Conservation (phyloP, 1,140 invertebrate genomes). For the Diabrotica undecimpunctata region DNA sequence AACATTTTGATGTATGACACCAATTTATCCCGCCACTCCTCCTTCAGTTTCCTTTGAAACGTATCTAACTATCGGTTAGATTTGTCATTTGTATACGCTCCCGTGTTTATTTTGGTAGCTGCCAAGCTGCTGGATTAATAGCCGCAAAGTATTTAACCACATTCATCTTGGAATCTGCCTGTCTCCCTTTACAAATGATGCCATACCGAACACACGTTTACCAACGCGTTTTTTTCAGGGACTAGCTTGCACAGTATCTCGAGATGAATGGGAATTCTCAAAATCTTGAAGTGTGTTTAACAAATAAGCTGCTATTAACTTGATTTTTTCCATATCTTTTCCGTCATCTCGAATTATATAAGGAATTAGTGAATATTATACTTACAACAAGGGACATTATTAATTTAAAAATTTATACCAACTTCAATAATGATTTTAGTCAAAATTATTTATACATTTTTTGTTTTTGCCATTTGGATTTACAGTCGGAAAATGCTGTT, state of each 20-base stretch:
- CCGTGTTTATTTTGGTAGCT: conserved; percentile 34
- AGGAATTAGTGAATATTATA: too few species aligned
- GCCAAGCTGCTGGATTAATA: conserved; percentile 36
- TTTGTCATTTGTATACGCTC: conserved; percentile 18
- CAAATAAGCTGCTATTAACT: too few species aligned
- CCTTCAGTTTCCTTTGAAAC: conserved; percentile 11
- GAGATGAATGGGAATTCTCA: neutral
- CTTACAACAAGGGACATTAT: too few species aligned
- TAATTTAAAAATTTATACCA: too few species aligned
- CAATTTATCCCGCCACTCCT: neutral
- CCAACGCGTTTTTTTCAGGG: conserved; percentile 22
- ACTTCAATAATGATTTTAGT: too few species aligned
- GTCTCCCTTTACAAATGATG: conserved; percentile 35
- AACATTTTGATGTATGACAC: neutral
- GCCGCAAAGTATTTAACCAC: conserved; percentile 33
- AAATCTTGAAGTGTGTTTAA: neutral
- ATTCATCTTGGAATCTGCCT: conserved; percentile 36
- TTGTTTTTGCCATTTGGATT: too few species aligned
- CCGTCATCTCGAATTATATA: too few species aligned
- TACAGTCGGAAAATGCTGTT: too few species aligned
- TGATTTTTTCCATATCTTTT: too few species aligned
- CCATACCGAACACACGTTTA: conserved; percentile 26
- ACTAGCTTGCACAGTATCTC: neutral
- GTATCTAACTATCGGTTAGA: conserved; percentile 8
- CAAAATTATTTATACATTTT: too few species aligned